Evolutionary conservation across 2,113 vertebrate genomes (phyloP), one percentile per base, ranked within the genome.

Genomic region (Pygoscelis adeliae): DNA sequence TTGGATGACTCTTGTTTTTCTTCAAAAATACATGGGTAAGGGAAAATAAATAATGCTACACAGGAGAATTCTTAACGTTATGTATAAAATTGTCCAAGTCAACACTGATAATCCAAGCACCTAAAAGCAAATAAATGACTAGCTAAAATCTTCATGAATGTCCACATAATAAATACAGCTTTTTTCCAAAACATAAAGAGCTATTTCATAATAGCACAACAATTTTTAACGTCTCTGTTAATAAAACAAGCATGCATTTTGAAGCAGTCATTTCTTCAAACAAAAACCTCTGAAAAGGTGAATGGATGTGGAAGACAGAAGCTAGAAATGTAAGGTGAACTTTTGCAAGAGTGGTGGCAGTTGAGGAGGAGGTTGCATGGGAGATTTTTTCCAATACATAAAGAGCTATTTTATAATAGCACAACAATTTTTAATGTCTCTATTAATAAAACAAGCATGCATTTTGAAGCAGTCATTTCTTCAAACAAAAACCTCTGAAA

Each of bases 31-130:
- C 0, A 7, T 0, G 1, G 10, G 8, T 44, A 46, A 52, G 3
- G 14, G 15, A 20, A 62, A 49, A 14, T 2, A 29, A 62, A 34
- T 23, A 50, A 32, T 4, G 3, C 3, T 26, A 23, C 5, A 3
- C 9, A n/a, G n/a, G 21, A 20, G 9, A 26, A 8, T 11, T 14
- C 4, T 49, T 44, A 29, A 19, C 4, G 5, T 16, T 1, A 0
- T 0, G 0, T 8, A 7, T 58, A 20, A 80, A 65, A 15, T 6
- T 13, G 32, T 29, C 16, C 1, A 5, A 30, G 11, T 34, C 36
- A 32, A 4, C 1, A 1, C 12, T 44, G 26, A 13, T 15, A 78
- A 34, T 6, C 11, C 5, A 38, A 52, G 13, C 8, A 20, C 27
- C 1, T 46, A 2, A 61, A 46, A 42, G 34, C 12, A 67, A 46